Percentiles rank a stretch among this genome's conserved stretches.
phyloP scores from a whole-genome alignment of 2,113 vertebrate species.

The Glareola pratincola region DNA sequence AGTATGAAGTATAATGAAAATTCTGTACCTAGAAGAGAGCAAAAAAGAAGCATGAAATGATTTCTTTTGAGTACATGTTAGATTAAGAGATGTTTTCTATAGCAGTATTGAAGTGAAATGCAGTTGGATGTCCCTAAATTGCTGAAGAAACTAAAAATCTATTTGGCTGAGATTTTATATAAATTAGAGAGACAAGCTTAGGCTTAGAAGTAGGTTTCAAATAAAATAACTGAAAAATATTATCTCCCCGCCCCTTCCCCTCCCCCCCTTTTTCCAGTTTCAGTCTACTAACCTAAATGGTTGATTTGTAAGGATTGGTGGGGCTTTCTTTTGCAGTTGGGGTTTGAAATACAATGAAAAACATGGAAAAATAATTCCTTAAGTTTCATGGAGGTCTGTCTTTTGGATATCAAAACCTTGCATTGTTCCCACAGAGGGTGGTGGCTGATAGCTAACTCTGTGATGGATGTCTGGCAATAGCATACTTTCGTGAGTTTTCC shows the following conservation, averaged over 20 bases:
- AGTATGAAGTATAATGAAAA: not conserved
- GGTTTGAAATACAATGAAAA: not conserved
- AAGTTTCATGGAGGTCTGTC: not conserved
- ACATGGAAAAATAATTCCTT: not conserved
- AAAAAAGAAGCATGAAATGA: not conserved
- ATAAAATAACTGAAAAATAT: not conserved
- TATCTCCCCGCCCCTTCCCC: not conserved
- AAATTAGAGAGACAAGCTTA: not conserved
- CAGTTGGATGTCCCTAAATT: not conserved
- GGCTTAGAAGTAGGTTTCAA: not conserved
- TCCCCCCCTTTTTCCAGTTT: not conserved
- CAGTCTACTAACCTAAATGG: not conserved
- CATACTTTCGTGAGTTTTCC: not conserved
- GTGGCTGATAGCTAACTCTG: not conserved
- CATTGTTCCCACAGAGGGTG: not conserved
- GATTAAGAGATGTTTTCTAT: not conserved
- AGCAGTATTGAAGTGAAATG: not conserved
- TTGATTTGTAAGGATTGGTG: not conserved
- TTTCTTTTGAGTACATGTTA: not conserved
- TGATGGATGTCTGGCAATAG: not conserved
- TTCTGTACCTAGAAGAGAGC: not conserved
- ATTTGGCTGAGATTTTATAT: not conserved
- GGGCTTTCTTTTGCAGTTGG: not conserved
- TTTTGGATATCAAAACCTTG: not conserved
- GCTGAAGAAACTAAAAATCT: not conserved